Evolutionary conservation across 2,888 invertebrate genomes (phyloP).

Genomic region (Suillia variegata): DNA sequence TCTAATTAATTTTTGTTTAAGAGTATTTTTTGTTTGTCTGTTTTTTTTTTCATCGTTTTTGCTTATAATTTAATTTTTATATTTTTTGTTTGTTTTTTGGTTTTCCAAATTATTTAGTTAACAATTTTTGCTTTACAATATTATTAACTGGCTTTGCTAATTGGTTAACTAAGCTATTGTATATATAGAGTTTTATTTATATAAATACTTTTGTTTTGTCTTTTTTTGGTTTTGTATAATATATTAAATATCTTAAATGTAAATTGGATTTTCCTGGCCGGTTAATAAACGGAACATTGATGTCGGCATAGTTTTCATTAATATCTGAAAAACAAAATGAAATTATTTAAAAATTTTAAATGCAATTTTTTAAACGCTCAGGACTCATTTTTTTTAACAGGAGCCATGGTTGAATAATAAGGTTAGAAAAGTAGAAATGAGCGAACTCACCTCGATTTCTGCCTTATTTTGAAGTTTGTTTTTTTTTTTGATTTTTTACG

Average conservation of each 20-base stretch:
- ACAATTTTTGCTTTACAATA: conserved; percentile 20
- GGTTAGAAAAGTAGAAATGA: too few species aligned
- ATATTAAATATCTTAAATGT: conserved; percentile 75
- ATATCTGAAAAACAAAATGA: conserved; percentile 71
- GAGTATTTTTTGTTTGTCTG: conserved; percentile 16
- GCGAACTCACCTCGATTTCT: too few species aligned
- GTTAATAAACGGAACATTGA: conserved; percentile 99
- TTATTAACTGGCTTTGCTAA: conserved; percentile 2
- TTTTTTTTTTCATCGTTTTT: conserved; percentile 12
- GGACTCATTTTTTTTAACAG: too few species aligned
- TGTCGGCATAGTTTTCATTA: conserved; percentile 99
- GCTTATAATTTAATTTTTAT: background rate
- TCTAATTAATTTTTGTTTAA: conserved; percentile 5
- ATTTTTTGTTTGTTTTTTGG: background rate
- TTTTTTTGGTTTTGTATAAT: conserved; percentile 16
- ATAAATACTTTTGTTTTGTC: conserved; percentile 24
- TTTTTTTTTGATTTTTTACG: too few species aligned
- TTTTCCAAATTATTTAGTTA: conserved; percentile 14
- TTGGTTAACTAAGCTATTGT: background rate
- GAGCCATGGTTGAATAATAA: too few species aligned
- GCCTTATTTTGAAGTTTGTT: too few species aligned
- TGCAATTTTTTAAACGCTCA: background rate
- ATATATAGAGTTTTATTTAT: conserved; percentile 14
- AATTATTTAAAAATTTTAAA: background rate
- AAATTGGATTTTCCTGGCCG: conserved; percentile 98